Conservation (phyloP, 1,140 invertebrate genomes). For the Helicoverpa zea region DNA sequence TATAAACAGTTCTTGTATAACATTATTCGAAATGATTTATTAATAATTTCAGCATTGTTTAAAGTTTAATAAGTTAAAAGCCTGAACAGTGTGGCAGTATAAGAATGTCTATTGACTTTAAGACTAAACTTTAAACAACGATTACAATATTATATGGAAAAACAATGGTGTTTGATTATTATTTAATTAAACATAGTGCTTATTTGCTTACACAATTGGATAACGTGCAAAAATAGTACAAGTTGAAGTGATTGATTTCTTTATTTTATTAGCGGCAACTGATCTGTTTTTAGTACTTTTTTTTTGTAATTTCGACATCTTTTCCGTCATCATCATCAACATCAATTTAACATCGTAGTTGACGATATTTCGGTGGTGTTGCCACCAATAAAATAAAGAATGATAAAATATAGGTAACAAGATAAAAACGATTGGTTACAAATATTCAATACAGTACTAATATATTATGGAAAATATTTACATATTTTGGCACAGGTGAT, state of each 20-base stretch:
- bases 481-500: conserved; percentile 83
- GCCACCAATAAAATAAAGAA: conserved; percentile 42
- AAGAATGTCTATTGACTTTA: not conserved
- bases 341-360: not conserved
- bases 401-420: conserved; percentile 38
- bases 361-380: not conserved
- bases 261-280: conserved; percentile 43
- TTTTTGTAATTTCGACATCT: too few relatives aligned
- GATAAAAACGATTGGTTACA: conserved; percentile 44
- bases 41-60: conserved; percentile 15
- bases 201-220: conserved; percentile 30
- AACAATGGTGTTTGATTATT: conserved; percentile 28
- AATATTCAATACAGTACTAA: conserved; percentile 60
- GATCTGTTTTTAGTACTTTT: not conserved
- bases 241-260: conserved; percentile 31
- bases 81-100: conserved; percentile 7
- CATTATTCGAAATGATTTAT: conserved; percentile 23
- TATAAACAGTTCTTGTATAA: conserved; percentile 23
- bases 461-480: conserved; percentile 79
- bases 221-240: conserved; percentile 37
- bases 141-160: not conserved
- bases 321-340: too few relatives aligned
- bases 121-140: conserved; percentile 28
- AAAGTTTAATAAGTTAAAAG: conserved; percentile 13
- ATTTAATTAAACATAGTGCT: conserved; percentile 31